These are phyloP conservation scores for Falco rusticolus DNA, from an alignment of 2,797 vertebrate species.

Conservation along the genomic window DNA sequence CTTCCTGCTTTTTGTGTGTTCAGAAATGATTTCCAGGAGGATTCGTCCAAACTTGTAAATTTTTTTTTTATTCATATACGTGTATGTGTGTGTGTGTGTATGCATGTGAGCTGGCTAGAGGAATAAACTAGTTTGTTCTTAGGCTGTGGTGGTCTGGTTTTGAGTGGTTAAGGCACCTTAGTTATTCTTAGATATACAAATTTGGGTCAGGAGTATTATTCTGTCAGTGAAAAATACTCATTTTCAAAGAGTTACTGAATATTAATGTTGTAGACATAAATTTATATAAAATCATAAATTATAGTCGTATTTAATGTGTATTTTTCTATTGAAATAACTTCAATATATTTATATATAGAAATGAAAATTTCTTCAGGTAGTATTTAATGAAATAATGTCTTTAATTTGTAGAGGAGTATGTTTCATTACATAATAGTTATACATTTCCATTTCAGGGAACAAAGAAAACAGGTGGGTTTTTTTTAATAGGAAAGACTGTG, in stretches of 20 bases:
- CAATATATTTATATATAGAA: not conserved
- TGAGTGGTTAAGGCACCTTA: not conserved
- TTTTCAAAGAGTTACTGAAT: not conserved
- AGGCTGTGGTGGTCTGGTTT: not conserved
- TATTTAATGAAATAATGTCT: not conserved
- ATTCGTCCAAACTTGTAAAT: not conserved
- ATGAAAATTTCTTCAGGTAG: not conserved
- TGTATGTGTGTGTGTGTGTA: not conserved
- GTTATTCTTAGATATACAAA: not conserved
- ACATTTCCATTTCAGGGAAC: not conserved
- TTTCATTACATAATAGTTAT: not conserved
- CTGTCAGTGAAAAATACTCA: not conserved
- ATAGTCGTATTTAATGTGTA: not conserved
- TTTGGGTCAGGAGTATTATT: not conserved
- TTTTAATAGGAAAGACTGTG: not conserved
- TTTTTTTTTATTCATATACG: not conserved
- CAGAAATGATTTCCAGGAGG: not conserved
- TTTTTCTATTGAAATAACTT: not conserved
- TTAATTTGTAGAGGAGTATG: not conserved
- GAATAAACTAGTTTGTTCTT: not conserved
- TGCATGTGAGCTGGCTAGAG: not conserved
- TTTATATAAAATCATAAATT: not conserved
- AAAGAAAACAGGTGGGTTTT: not conserved
- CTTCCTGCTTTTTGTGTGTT: not conserved
- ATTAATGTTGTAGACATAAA: not conserved